phyloP scores from a whole-genome alignment of 2,888 invertebrate species.

The Drosophila prostipennis region DNA sequence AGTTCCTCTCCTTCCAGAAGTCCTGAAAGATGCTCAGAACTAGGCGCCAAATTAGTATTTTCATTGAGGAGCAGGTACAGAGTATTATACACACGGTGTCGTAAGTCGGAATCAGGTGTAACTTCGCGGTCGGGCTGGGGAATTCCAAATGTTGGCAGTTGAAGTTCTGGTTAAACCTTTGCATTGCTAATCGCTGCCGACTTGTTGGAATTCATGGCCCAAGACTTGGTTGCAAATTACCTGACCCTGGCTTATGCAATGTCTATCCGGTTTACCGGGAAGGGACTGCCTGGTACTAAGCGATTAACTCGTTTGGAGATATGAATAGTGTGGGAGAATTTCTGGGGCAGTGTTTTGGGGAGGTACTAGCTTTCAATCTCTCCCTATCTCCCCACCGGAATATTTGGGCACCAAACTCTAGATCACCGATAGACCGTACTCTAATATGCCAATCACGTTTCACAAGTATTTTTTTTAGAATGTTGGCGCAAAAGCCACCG shows the following conservation, averaged over 20 bases:
- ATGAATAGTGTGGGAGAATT: not conserved
- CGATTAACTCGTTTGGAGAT: not conserved
- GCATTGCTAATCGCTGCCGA: conserved; percentile 9
- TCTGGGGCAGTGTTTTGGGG: not conserved
- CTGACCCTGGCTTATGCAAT: conserved; percentile 3
- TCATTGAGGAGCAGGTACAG: conserved; percentile 67
- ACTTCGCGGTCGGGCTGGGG: not conserved
- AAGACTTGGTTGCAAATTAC: conserved; percentile 9
- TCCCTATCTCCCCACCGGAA: not conserved
- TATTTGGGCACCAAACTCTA: not conserved
- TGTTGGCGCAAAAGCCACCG: not conserved
- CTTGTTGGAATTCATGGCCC: conserved; percentile 6
- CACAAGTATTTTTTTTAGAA: not conserved
- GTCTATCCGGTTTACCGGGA: not conserved
- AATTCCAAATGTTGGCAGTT: not conserved
- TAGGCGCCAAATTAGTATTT: conserved; percentile 59
- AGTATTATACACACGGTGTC: not conserved
- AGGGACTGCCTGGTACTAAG: conserved; percentile 3
- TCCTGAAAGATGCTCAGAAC: conserved; percentile 56
- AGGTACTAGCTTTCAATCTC: not conserved
- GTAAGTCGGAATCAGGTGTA: not conserved
- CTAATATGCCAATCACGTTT: conserved; percentile 2
- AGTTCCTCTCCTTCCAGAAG: conserved; percentile 27
- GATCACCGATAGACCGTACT: not conserved
- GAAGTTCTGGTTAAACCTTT: conserved; percentile 13